Base-by-base conservation (phyloP, 2,888 invertebrate species). In the Drosophila conformis region DNA sequence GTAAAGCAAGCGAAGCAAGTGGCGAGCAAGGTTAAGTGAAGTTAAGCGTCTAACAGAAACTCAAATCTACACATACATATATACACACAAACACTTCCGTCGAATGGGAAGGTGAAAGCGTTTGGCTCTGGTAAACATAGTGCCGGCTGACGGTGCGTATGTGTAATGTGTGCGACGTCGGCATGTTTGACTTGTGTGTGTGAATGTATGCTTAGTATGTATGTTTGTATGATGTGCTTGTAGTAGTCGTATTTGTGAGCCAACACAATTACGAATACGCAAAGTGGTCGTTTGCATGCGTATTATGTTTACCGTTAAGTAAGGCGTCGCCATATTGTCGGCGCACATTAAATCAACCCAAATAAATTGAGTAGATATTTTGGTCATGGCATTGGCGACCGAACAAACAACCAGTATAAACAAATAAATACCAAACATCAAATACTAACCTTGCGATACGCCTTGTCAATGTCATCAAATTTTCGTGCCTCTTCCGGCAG, bases 401-500 rank as follows among this genome's bases (percentile, higher is more conserved):
- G 59, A 31, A 71, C 80, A 72, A 77, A 73, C 53, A 76, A 67
- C 53, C 68, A 76, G 74, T 53, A 68, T 58, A 73, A 73, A 51
- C 65, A 79, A 77, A 69, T 69, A 69, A 51, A 59, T 29, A 36
- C 54, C 62, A 48, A 59, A 42, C 21, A 58, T 38, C 35, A 31
- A 53, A 46, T 69, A 75, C 89, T 89, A 82, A 96, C 96, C 94
- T 95, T 95, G 89, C 96, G 95, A 93, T 97, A 98, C 2, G 94
- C 91, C 91, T 95, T 96, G 91, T 98, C 98, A 82, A 98, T 97
- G 73, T 96, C 96, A 90, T 98, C 98, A 92, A 98, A 98, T 92
- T 97, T 97, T 91, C 95, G 96, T 0, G 98, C 97, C 91, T 98
- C 98, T 2, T 98, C 97, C 0, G 98, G 98, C 61, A 98, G 93